phyloP scores from a whole-genome alignment of 2,113 vertebrate species.

The Emydocephalus ijimae region DNA sequence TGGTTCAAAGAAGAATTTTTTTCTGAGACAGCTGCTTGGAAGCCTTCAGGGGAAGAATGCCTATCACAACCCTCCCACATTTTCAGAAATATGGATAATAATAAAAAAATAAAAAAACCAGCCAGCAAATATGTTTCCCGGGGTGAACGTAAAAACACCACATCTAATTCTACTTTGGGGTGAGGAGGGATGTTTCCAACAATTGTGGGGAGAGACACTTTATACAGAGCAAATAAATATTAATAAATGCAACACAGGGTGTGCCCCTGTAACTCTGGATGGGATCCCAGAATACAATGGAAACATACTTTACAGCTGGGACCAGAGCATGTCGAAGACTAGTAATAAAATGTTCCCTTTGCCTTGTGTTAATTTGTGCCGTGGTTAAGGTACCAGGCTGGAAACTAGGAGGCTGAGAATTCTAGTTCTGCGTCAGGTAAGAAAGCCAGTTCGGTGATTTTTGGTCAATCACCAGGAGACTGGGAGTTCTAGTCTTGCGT shows the following conservation, averaged over 20 bases:
- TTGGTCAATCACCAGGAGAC: neutral
- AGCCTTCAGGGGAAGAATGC: fast-evolving
- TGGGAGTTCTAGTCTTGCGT: too few species aligned
- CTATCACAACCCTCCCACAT: neutral
- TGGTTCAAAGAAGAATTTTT: neutral
- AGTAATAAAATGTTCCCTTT: neutral
- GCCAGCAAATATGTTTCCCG: neutral
- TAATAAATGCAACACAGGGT: neutral
- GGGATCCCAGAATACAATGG: neutral
- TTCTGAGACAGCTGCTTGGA: neutral
- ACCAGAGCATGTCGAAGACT: neutral
- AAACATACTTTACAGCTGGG: neutral
- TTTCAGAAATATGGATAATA: neutral
- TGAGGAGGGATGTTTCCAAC: neutral
- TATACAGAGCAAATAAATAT: neutral
- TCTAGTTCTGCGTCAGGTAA: neutral
- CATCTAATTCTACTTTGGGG: neutral
- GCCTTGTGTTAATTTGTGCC: neutral
- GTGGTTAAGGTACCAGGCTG: neutral
- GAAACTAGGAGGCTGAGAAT: neutral
- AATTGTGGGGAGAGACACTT: neutral
- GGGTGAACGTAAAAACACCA: too few species aligned
- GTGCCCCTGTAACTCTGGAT: neutral
- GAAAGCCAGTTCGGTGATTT: neutral
- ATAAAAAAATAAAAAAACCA: neutral